phyloP scores from a whole-genome alignment of 1,140 invertebrate genomes.

The Cecropterus lyciades region DNA sequence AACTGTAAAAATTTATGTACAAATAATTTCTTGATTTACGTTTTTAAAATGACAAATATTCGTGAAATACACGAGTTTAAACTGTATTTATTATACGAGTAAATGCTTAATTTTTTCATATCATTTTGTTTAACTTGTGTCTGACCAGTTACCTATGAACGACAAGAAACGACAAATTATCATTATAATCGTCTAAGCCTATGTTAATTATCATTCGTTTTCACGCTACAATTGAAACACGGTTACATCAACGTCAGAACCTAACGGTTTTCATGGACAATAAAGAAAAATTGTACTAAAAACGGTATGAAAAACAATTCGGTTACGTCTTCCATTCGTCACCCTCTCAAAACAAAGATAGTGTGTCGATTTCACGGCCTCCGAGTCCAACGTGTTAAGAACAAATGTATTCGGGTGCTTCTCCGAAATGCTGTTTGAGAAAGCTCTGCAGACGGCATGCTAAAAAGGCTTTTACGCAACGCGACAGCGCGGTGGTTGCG shows the following conservation, averaged over 20 bases:
- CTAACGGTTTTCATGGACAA: slow-evolving; percentile 5
- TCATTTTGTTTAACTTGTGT: no score
- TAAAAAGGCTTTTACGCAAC: slow-evolving; percentile 74
- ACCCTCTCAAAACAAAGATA: slow-evolving; percentile 56
- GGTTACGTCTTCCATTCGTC: slow-evolving; percentile 69
- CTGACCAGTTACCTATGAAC: no score
- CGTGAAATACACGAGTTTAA: no score
- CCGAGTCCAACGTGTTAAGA: slow-evolving; percentile 42
- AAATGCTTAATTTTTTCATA: no score
- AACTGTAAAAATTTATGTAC: no score
- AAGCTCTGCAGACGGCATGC: slow-evolving; percentile 68
- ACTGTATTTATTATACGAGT: no score
- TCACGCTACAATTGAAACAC: slow-evolving; percentile 15
- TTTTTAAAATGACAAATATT: no score
- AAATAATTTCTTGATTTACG: no score
- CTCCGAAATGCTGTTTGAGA: slow-evolving; percentile 59
- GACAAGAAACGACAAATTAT: neutral
- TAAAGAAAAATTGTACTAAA: slow-evolving; percentile 33
- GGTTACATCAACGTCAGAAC: slow-evolving; percentile 13
- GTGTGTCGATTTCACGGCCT: slow-evolving; percentile 70
- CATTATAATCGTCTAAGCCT: neutral
- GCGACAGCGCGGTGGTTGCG: slow-evolving; percentile 50
- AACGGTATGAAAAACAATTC: slow-evolving; percentile 57
- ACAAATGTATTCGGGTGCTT: slow-evolving; percentile 69
- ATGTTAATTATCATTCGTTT: neutral